Percentiles rank a stretch among this genome's conserved stretches.
These are phyloP conservation scores for Euphonia xanthogaster DNA, from an alignment of 2,797 vertebrate species.

Conservation along the genomic window DNA sequence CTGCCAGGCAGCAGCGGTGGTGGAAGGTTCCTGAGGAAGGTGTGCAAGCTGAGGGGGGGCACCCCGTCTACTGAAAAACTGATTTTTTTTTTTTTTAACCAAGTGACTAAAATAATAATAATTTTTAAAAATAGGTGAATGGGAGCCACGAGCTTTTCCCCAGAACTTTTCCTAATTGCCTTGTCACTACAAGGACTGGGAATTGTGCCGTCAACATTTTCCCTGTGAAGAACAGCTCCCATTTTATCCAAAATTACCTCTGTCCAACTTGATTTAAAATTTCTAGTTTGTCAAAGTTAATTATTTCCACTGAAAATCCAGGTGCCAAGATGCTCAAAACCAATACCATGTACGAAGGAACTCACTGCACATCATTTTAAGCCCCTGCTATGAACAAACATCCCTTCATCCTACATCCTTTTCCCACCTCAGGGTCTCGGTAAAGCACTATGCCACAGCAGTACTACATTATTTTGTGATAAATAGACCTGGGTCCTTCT, in stretches of 20 bases:
- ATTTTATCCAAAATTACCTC: constrained; percentile 3
- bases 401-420: background rate
- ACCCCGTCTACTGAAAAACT: background rate
- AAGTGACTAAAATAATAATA: background rate
- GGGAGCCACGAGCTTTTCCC: background rate
- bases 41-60: background rate
- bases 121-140: background rate
- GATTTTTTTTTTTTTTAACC: rapidly evolving
- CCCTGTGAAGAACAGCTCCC: background rate
- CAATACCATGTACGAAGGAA: background rate
- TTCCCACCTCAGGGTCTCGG: background rate
- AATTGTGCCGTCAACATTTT: background rate
- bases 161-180: background rate
- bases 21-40: background rate
- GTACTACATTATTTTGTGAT: background rate
- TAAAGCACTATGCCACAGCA: background rate
- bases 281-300: background rate
- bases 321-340: background rate
- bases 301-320: constrained; percentile 6
- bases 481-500: background rate
- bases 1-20: background rate
- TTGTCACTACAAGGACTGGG: background rate
- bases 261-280: background rate
- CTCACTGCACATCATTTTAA: background rate
- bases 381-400: background rate